Evolutionary conservation across 2,888 invertebrate genomes (phyloP).

Genomic region (Eledone cirrhosa): DNA sequence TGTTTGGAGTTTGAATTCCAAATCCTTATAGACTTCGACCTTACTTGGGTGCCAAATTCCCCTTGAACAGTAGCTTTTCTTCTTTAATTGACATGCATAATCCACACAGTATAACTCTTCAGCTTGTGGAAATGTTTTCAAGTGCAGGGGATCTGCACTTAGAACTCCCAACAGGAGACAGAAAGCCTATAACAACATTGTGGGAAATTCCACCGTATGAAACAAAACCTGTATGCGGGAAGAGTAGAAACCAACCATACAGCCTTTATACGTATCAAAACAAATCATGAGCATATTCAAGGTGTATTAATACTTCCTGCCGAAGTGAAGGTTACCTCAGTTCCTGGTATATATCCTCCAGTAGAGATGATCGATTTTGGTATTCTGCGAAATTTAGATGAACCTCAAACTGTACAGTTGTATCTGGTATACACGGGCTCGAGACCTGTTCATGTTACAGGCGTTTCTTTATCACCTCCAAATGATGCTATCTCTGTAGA

Average conservation of each 20-base stretch:
- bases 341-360: slow-evolving; percentile 80
- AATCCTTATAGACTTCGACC: slow-evolving; percentile 74
- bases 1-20: slow-evolving; percentile 55
- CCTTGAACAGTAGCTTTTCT: slow-evolving; percentile 88
- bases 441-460: slow-evolving; percentile 75
- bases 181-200: slow-evolving; percentile 81
- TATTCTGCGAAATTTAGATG: slow-evolving; percentile 77
- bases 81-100: slow-evolving; percentile 93
- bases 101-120: slow-evolving; percentile 86
- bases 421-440: slow-evolving; percentile 77
- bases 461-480: slow-evolving; percentile 69
- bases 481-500: slow-evolving; percentile 76
- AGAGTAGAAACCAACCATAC: slow-evolving; percentile 83
- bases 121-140: slow-evolving; percentile 73
- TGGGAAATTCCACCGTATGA: slow-evolving; percentile 92
- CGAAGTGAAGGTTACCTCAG: slow-evolving; percentile 80
- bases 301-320: slow-evolving; percentile 82
- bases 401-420: slow-evolving; percentile 73
- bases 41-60: slow-evolving; percentile 87
- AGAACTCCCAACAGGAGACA: slow-evolving; percentile 77
- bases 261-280: slow-evolving; percentile 82
- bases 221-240: slow-evolving; percentile 82
- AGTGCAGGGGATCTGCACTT: slow-evolving; percentile 90
- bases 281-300: slow-evolving; percentile 68
- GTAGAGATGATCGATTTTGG: slow-evolving; percentile 84